Base-by-base conservation (phyloP, 1,140 invertebrate genomes). In the Euura lappo region DNA sequence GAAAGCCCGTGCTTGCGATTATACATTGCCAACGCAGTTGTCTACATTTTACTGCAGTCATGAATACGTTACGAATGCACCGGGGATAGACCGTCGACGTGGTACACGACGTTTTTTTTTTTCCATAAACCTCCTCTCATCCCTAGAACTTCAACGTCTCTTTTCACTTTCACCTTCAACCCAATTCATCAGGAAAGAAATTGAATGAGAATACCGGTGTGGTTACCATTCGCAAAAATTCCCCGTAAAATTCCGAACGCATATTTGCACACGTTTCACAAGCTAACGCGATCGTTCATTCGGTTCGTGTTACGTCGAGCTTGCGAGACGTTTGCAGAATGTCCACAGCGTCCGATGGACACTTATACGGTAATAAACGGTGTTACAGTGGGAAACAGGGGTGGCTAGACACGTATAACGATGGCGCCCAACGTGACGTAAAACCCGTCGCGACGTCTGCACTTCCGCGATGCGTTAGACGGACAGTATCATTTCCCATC, bases 381-480 rank as follows among this genome's bases (percentile, higher is more conserved):
- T 28, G 28, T 28, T 28, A 28, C 1, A 28, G 28, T 28, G 28
- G 28, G 28, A 28, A 28, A 28, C 28, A 28, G 28, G 28, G 28
- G 28, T 28, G 28, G 28, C 28, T 28, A 28, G 72, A 83, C 83
- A 75, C 79, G 77, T 75, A 80, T 85, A 84, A 84, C 78, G 79
- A 73, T 75, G 78, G 72, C 77, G 77, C 79, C 78, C 75, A 79
- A 81, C 80, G 79, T 80, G 80, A 28, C 28, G 84, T 85, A 85
- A 85, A 83, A 79, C 28, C 28, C 81, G 79, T 82, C 83, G 84
- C 83, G 81, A 81, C 80, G 51, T 8, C 51, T 8, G 13, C 51
- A n/a, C 28, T 28, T 28, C 28, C 8, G 51, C 13, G 8, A 60
- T 60, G 51, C 3, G 8, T 60, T 28, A 28, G 28, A 28, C 51